Conservation (phyloP, 2,888 invertebrate species). For the Trileptium ribeirensis region DNA sequence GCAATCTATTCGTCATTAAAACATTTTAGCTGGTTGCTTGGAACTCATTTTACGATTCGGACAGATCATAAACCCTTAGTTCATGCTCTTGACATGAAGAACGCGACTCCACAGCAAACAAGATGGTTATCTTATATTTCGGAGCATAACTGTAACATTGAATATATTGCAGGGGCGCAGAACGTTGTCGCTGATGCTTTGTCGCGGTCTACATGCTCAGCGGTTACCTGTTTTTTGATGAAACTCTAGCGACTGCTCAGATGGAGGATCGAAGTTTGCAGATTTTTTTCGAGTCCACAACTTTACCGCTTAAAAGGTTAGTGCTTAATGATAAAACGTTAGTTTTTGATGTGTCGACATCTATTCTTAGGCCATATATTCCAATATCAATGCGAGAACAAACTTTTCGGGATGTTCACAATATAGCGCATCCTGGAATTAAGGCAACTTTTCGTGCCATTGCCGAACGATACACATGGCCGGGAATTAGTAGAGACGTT, state of each 20-base stretch:
- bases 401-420: background rate
- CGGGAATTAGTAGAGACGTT: background rate
- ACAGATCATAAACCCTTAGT: conserved; percentile 2
- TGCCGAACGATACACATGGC: background rate
- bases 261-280: background rate
- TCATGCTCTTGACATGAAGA: background rate
- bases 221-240: background rate
- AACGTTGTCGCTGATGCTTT: conserved; percentile 3
- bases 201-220: background rate
- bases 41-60: background rate
- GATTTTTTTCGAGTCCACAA: background rate
- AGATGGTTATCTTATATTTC: conserved; percentile 9
- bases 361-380: background rate
- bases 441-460: background rate
- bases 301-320: background rate
- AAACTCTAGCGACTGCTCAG: background rate
- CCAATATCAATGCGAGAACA: background rate
- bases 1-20: background rate
- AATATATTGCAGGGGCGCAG: background rate
- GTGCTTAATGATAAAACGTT: background rate
- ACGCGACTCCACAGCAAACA: background rate
- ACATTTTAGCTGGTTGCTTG: background rate
- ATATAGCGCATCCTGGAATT: background rate
- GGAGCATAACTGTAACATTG: background rate
- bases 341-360: background rate